These are phyloP conservation scores for Calycopis cecrops DNA, from an alignment of 1,140 invertebrate species.

Conservation along the genomic window DNA sequence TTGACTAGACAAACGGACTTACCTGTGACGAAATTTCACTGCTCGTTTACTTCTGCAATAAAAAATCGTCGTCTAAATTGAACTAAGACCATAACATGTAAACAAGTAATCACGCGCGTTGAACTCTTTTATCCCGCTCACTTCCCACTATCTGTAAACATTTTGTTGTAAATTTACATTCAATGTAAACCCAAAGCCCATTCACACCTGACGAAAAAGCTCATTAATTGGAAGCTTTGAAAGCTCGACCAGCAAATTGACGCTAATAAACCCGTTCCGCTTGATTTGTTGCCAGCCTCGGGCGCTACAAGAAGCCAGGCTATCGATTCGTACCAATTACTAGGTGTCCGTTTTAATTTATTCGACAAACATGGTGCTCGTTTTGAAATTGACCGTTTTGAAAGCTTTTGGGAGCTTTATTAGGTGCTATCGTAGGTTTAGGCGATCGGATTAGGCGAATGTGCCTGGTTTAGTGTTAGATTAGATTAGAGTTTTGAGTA, in stretches of 20 bases:
- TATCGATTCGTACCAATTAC: conserved; percentile 13
- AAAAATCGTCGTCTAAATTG: no score
- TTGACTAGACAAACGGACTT: no score
- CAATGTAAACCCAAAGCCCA: conserved; percentile 9
- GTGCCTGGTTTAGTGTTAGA: no score
- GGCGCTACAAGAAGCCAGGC: background rate
- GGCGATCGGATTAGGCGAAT: no score
- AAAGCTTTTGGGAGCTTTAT: background rate
- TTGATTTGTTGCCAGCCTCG: conserved; percentile 31
- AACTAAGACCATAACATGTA: background rate
- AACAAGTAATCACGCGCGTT: conserved; percentile 13
- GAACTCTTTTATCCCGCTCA: conserved; percentile 14
- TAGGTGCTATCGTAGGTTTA: no score
- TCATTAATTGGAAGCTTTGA: conserved; percentile 35
- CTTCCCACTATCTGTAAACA: conserved; percentile 3
- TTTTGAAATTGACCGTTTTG: conserved; percentile 2
- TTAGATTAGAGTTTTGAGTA: no score
- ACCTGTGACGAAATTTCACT: no score
- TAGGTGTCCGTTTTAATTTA: conserved; percentile 3
- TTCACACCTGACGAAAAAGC: conserved; percentile 34
- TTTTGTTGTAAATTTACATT: conserved; percentile 16
- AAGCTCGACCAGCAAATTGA: conserved; percentile 35
- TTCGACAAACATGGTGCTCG: background rate
- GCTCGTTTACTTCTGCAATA: no score
- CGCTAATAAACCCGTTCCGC: conserved; percentile 38